phyloP scores from a whole-genome alignment of 2,113 vertebrate genomes.

The Fulica atra region DNA sequence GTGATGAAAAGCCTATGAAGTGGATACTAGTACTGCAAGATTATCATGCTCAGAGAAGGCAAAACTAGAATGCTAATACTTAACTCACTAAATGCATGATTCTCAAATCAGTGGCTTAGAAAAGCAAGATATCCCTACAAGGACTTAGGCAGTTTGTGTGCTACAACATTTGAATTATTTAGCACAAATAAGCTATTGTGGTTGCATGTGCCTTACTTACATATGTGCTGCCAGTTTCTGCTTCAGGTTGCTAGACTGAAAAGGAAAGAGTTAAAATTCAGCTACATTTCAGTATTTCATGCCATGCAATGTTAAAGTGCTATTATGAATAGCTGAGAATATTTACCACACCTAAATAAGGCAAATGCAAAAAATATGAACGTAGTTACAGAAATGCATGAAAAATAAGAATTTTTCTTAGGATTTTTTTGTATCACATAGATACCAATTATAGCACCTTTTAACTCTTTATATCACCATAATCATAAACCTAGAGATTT shows the following conservation, averaged over 20 bases:
- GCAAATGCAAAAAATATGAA: neutral
- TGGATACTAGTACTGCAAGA: neutral
- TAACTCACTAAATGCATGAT: neutral
- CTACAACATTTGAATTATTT: neutral
- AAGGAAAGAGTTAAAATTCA: slow-evolving; percentile 52
- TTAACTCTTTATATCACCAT: neutral
- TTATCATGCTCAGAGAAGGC: neutral
- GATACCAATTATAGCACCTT: neutral
- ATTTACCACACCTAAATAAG: neutral
- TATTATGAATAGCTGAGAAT: neutral
- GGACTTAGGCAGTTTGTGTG: neutral
- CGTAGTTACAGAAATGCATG: too few relatives aligned
- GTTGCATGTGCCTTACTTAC: slow-evolving; percentile 80
- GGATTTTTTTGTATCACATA: neutral
- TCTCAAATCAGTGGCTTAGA: neutral
- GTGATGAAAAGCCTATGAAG: neutral
- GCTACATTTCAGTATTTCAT: neutral
- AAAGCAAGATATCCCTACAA: neutral
- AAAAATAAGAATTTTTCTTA: too few relatives aligned
- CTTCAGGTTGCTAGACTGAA: slow-evolving; percentile 92
- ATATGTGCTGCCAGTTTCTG: slow-evolving; percentile 94
- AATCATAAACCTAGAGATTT: neutral
- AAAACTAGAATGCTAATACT: neutral
- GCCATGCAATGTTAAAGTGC: neutral
- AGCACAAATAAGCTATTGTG: neutral